A percentile compares a stretch with the other conserved stretches of the same genome.
Evolutionary conservation across 2,113 vertebrate species (phyloP).

Genomic region (Paralichthys olivaceus): DNA sequence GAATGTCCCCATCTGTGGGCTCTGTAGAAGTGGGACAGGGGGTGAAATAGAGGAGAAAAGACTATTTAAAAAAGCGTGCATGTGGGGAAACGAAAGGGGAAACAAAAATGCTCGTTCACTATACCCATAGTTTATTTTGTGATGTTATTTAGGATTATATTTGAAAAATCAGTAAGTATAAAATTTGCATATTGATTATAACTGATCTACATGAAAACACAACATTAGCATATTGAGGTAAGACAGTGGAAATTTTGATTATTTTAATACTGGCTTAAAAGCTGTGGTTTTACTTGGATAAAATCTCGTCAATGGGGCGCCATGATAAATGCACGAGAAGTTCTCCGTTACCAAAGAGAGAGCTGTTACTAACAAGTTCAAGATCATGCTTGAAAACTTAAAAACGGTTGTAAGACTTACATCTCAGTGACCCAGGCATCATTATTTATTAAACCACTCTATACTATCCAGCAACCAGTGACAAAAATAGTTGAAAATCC

Average conservation of each 20-base stretch:
- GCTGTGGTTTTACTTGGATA: background rate
- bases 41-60: background rate
- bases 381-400: background rate
- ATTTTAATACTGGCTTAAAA: too few species aligned
- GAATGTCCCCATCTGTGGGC: constrained; percentile 95
- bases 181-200: too few species aligned
- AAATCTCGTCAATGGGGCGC: background rate
- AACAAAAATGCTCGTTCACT: too few species aligned
- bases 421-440: background rate
- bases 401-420: background rate
- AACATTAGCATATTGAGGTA: too few species aligned
- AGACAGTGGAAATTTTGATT: too few species aligned
- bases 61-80: background rate
- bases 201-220: background rate
- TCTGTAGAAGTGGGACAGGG: constrained; percentile 67
- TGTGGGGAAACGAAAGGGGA: background rate
- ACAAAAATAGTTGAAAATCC: background rate
- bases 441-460: background rate
- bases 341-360: background rate
- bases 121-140: too few species aligned
- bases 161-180: background rate
- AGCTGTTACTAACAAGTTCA: background rate
- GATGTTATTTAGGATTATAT: background rate
- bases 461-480: background rate
- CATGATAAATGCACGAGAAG: background rate